Conservation (phyloP, 2,888 invertebrate species). For the Rhaphigaster nebulosa region DNA sequence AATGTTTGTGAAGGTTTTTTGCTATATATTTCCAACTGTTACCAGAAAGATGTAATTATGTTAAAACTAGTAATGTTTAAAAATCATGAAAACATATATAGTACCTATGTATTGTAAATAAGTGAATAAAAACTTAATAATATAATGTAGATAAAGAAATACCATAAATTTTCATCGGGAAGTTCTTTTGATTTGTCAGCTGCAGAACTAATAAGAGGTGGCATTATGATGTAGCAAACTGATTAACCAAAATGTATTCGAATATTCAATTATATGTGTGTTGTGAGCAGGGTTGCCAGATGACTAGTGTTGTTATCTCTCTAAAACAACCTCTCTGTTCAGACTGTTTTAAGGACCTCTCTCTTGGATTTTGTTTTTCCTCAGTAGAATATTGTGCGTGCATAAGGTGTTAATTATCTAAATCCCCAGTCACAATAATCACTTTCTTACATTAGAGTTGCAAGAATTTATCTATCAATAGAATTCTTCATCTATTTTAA, state of each 20-base stretch:
- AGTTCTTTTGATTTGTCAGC: slow-evolving; percentile 74
- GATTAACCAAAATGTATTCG: neutral
- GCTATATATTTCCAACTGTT: neutral
- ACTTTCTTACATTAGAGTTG: too few relatives aligned
- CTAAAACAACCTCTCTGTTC: too few relatives aligned
- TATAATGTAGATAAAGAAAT: slow-evolving; percentile 65
- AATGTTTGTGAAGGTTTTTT: neutral
- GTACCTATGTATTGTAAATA: too few relatives aligned
- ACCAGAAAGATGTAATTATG: too few relatives aligned
- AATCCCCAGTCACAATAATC: too few relatives aligned
- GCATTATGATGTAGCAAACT: neutral
- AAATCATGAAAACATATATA: too few relatives aligned
- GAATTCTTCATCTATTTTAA: too few relatives aligned
- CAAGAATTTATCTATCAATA: too few relatives aligned
- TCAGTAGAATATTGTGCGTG: too few relatives aligned
- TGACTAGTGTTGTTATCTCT: neutral
- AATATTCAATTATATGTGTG: neutral
- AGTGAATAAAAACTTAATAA: neutral
- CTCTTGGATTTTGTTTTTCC: too few relatives aligned
- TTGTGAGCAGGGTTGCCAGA: neutral
- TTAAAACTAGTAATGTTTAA: neutral
- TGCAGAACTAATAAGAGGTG: neutral
- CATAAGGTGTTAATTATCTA: too few relatives aligned
- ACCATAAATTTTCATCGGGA: slow-evolving; percentile 78
- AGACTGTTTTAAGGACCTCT: too few relatives aligned